Conservation (phyloP, 2,797 vertebrate genomes). For the Sphenodon punctatus region DNA sequence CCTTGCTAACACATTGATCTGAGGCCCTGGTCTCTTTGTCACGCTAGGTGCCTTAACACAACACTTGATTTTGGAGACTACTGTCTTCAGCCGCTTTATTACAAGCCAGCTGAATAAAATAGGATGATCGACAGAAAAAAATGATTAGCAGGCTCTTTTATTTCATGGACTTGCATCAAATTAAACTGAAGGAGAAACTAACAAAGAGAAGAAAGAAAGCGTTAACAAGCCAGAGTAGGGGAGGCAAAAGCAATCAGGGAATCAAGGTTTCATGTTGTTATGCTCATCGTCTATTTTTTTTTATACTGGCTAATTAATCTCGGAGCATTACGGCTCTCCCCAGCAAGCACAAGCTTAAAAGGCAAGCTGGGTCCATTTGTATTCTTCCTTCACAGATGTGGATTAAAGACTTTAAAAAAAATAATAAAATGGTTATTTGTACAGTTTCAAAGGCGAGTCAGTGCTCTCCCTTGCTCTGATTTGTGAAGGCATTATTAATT, state of each 20-base stretch:
- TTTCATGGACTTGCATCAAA: not conserved
- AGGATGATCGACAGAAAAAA: not conserved
- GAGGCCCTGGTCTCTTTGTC: not conserved
- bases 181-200: not conserved
- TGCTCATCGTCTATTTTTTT: not conserved
- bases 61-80: not conserved
- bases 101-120: not conserved
- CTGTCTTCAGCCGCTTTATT: not conserved
- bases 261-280: not conserved
- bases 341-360: not conserved
- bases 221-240: not conserved
- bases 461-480: not conserved
- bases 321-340: not conserved
- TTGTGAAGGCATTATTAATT: not conserved
- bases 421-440: too few relatives aligned
- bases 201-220: not conserved
- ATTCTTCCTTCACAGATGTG: not conserved
- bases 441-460: not conserved
- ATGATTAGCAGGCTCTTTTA: not conserved
- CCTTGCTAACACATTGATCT: not conserved
- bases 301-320: constrained; percentile 2
- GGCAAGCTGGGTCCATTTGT: not conserved
- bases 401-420: not conserved
- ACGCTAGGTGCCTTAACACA: not conserved
- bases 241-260: not conserved